Evolutionary conservation across 2,888 invertebrate species (phyloP), one percentile per base, ranked within the genome.

Genomic region (Oscheius myriophilus): DNA sequence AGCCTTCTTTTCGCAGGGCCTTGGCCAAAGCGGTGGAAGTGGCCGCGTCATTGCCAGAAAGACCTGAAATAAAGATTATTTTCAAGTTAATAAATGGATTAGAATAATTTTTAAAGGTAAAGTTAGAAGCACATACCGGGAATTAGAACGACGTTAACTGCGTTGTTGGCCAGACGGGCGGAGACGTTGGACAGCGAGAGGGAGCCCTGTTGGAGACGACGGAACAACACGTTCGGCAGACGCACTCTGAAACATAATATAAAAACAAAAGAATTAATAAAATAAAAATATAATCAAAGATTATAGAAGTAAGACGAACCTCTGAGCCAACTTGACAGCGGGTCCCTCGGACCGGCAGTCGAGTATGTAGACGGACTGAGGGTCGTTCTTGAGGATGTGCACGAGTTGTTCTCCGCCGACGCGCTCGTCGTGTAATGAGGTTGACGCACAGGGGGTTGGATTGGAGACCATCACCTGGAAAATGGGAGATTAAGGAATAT

Each of bases 211-310:
- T 81, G 72, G 23, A 83, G 69, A 49, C 83, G 78, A 16, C 83
- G 80, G 53, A 74, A 71, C 23, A 83, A 72, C 91, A 92, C 84
- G 93, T 93, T 45, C 92, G 93, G 80, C 91, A 92, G 82, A 89
- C 93, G 76, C 92, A 93, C 53, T 46, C 78, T 79, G 52, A 52
- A 63, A 53, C 33, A 26, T 18, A 49, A 49, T 49, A 49, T 3
- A 4, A 6, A 9, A 21, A 18, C 21, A 4, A n/a, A 18, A 49
- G 49, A n/a, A 2, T 49, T 49, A 2, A 11, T n/a, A 6, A 49
- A 18, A 6, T 6, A 49, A 18, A 49, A 49, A 18, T 9, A 33
- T 3, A 9, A 33, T 33, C 33, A 33, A 33, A 33, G n/a, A n/a
- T 49, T 26, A 16, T 7, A 55, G 11, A 25, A 25, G 6, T 23